Conservation (phyloP, 2,888 invertebrate species). For the Conchocele bisecta region DNA sequence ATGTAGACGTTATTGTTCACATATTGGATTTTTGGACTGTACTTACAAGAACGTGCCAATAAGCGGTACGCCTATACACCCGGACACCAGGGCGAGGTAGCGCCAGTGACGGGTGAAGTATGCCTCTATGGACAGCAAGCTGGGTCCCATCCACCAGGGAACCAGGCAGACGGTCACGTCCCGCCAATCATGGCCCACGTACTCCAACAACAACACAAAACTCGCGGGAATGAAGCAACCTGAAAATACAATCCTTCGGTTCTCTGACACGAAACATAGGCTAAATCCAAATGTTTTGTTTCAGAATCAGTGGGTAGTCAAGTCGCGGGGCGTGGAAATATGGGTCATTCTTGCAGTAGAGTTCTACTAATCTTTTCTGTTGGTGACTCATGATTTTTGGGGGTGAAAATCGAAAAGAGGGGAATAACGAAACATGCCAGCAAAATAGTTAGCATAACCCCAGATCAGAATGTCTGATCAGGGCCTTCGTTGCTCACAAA, state of each 20-base stretch:
- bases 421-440: too few relatives aligned
- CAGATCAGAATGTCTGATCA: too few relatives aligned
- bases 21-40: too few relatives aligned
- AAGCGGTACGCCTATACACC: constrained; percentile 59
- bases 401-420: too few relatives aligned
- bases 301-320: too few relatives aligned
- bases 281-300: too few relatives aligned
- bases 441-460: too few relatives aligned
- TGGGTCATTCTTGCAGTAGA: too few relatives aligned
- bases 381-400: too few relatives aligned
- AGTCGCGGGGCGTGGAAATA: too few relatives aligned
- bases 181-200: constrained; percentile 71
- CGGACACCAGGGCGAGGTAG: constrained; percentile 62
- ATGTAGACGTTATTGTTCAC: neutral
- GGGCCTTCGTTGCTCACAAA: too few relatives aligned
- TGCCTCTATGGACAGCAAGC: constrained; percentile 68
- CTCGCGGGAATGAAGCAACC: constrained; percentile 69
- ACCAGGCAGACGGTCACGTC: constrained; percentile 71
- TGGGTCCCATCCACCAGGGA: constrained; percentile 70
- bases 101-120: constrained; percentile 68
- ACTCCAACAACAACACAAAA: constrained; percentile 68
- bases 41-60: constrained; percentile 72
- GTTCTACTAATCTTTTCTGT: too few relatives aligned
- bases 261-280: neutral
- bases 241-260: constrained; percentile 21